Base-by-base conservation (phyloP, 2,113 vertebrate genomes). In the Emydocephalus ijimae region DNA sequence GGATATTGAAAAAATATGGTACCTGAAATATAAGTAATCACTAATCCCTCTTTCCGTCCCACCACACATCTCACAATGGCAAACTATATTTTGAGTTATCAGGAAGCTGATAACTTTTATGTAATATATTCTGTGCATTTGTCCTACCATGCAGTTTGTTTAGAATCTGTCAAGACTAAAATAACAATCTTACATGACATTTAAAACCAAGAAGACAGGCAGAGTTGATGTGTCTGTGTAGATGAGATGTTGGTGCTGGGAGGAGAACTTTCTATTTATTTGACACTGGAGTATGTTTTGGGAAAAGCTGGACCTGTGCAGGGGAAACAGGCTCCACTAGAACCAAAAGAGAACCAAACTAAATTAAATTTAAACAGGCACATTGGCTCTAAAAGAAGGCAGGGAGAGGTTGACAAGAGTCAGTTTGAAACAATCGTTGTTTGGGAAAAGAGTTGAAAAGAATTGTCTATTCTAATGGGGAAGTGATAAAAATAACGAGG, bases 141-240 rank as follows among this genome's bases (percentile, higher is more conserved):
- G 59, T 85, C 7, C 14, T n/a, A 91, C 90, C 26, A 94, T 91
- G 9, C 23, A 89, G 45, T 90, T 87, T 15, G 39, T 93, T 90
- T 90, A 26, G 88, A 86, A 29, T 39, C 87, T 29, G 21, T 45
- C 91, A 86, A 91, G 89, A 50, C 18, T 59, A 39, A 89, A 92
- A 48, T 43, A 57, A 39, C 11, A 50, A 39, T 50, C 11, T 48
- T 64, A 94, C 69, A 39, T 81, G 69, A 81, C 15, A 81, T 81
- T 81, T 81, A 81, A 39, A 39, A 81, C n/a, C n/a, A 20, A 81
- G 69, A 81, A 39, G 34, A 81, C n/a, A 39, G 69, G 34, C n/a
- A 20, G n/a, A 74, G 15, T 74, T 39, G 64, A 74, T 6, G 12
- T 69, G 69, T 74, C 15, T 74, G n/a, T 39, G n/a, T 74, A 34